Evolutionary conservation across 2,797 vertebrate species (phyloP).

Genomic region (Enteromius unitaeniatus): DNA sequence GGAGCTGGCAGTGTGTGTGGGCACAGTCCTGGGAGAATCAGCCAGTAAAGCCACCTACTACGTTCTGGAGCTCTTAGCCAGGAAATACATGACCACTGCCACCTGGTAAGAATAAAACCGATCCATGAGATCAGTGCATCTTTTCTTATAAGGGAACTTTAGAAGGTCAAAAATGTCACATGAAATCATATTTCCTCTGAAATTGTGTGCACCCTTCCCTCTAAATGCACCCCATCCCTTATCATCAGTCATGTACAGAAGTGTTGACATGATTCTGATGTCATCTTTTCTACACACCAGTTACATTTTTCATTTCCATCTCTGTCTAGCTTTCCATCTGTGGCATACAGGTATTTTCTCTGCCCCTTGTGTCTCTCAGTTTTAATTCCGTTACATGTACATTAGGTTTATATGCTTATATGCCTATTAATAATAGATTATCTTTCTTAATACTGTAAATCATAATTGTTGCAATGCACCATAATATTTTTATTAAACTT

Average conservation of each 20-base stretch:
- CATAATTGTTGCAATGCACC: not conserved
- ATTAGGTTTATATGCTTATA: not conserved
- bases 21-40: conserved; percentile 85
- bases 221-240: conserved; percentile 7
- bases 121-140: not conserved
- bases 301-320: conserved; percentile 68
- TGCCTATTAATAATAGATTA: not conserved
- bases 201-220: conserved; percentile 2
- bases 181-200: not conserved
- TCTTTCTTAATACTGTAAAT: not conserved
- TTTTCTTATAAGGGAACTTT: not conserved
- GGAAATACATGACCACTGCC: conserved; percentile 91
- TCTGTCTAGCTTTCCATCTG: conserved; percentile 84
- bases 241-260: conserved; percentile 13
- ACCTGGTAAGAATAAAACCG: conserved; percentile 81
- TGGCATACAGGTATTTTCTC: conserved; percentile 84
- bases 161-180: not conserved
- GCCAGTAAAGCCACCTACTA: conserved; percentile 87
- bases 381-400: not conserved
- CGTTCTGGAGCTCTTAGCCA: conserved; percentile 90
- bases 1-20: conserved; percentile 90
- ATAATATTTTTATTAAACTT: not conserved
- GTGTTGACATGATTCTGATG: conserved; percentile 3
- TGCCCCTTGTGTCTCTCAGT: not conserved
- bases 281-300: not conserved